Evolutionary conservation across 2,797 vertebrate genomes (phyloP).

Genomic region (Apogon talboti): DNA sequence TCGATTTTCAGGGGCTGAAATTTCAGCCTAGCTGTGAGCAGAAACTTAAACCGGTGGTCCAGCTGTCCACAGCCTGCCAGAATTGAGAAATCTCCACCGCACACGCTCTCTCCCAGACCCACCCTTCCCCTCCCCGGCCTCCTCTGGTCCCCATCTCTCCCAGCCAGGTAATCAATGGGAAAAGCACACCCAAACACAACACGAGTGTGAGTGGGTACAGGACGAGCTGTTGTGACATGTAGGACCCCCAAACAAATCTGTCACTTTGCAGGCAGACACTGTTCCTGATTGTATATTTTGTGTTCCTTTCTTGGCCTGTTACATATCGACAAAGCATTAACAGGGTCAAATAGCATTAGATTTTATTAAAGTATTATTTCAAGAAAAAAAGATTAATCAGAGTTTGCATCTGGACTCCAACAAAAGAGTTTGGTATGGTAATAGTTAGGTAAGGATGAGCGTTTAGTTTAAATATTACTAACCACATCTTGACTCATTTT

Average conservation of each 20-base stretch:
- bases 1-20: constrained; percentile 83
- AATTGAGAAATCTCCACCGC: constrained; percentile 56
- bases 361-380: no score
- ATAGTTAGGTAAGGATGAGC: no score
- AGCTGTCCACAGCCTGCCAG: constrained; percentile 81
- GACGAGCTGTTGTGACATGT: constrained; percentile 64
- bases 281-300: constrained; percentile 47
- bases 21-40: constrained; percentile 81
- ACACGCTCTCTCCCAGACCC: constrained; percentile 49
- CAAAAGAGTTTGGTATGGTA: no score
- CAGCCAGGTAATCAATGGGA: constrained; percentile 81
- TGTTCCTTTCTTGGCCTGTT: constrained; percentile 48
- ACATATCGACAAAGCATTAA: constrained; percentile 24
- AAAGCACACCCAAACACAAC: constrained; percentile 76
- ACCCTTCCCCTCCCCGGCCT: constrained; percentile 16
- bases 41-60: constrained; percentile 83
- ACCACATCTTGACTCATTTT: no score
- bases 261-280: constrained; percentile 34
- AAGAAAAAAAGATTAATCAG: no score
- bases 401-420: no score
- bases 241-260: constrained; percentile 71
- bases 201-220: constrained; percentile 44
- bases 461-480: no score
- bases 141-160: constrained; percentile 30
- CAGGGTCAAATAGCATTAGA: neutral